A percentile compares a stretch with the other conserved stretches of the same genome.
These are phyloP conservation scores for Rhopilema esculentum DNA, from an alignment of 30 jellyfish, hydroid and myxozoan species.

Conservation along the genomic window DNA sequence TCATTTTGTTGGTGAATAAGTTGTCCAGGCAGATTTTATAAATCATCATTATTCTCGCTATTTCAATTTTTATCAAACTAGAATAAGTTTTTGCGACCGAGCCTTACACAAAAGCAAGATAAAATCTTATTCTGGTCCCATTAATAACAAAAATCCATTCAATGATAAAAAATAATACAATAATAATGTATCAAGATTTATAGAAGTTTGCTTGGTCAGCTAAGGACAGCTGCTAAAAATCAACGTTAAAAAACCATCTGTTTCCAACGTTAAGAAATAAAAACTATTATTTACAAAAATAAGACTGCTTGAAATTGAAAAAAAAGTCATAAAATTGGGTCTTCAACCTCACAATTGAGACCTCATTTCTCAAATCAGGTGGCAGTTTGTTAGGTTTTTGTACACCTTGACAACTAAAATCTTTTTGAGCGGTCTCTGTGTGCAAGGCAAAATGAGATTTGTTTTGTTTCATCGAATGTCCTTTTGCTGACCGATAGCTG, in stretches of 20 bases:
- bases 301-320: not conserved
- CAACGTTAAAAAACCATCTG: not conserved
- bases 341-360: conserved; percentile 20
- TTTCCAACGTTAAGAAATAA: not conserved
- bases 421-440: conserved; percentile 32
- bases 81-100: no score
- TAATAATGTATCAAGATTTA: conserved; percentile 6
- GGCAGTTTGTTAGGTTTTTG: conserved; percentile 9
- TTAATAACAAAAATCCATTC: no score
- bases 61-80: no score
- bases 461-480: no score
- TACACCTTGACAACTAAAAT: conserved; percentile 25
- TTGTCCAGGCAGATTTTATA: no score
- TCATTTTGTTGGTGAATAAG: no score
- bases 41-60: no score
- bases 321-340: conserved; percentile 16
- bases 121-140: no score
- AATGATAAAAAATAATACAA: no score
- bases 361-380: conserved; percentile 21
- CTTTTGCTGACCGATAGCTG: not conserved
- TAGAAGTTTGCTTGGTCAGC: conserved; percentile 34
- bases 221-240: conserved; percentile 8
- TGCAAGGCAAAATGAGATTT: no score
- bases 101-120: no score
- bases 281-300: conserved; percentile 3